Base-by-base conservation (phyloP, 2,797 vertebrate species). In the Martes flavigula region DNA sequence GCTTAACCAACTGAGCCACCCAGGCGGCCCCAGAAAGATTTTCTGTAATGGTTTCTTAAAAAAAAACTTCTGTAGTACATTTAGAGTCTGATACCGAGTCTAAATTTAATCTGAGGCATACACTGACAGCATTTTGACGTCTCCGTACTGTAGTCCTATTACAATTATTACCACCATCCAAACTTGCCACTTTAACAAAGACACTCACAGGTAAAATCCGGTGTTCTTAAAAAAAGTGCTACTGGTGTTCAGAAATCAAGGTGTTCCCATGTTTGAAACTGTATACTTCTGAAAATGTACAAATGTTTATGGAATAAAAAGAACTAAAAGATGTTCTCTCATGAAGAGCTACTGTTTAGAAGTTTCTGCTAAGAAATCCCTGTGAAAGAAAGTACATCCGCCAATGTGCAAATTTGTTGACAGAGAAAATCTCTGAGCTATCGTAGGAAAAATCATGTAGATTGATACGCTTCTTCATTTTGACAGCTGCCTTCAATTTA, bases 331-430 rank as follows among this genome's bases (percentile, higher is more conserved):
- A 35, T 62, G 5, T 5, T 54, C 6, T 92, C 25, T 40, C 14
- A 2, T 20, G n/a, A 82, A 60, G 1, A 95, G 20, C 13, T 38
- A 73, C 20, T 48, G 81, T n/a, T 46, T 86, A 13, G 48, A 73
- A 79, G n/a, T 46, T 92, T 88, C 38, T 92, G 51, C 46, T 91
- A 78, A 86, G 84, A 93, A 95, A 85, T 84, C 23, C 15, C 46
- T 3, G 2, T 14, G 30, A 83, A 90, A 90, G 58, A 48, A 92
- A 25, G 15, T 15, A 38, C 9, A 90, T 54, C 25, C 35, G 15
- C 32, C 46, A 79, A n/a, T 40, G 38, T 40, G 30, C 27, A 73
- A 75, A 58, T 60, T 0, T 73, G 10, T 9, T 91, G 38, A 77
- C 23, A 81, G 43, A 96, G 56, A 88, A 87, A 96, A 78, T 35